Evolutionary conservation across 2,797 vertebrate genomes (phyloP).

Genomic region (Lepilemur ruficaudatus): DNA sequence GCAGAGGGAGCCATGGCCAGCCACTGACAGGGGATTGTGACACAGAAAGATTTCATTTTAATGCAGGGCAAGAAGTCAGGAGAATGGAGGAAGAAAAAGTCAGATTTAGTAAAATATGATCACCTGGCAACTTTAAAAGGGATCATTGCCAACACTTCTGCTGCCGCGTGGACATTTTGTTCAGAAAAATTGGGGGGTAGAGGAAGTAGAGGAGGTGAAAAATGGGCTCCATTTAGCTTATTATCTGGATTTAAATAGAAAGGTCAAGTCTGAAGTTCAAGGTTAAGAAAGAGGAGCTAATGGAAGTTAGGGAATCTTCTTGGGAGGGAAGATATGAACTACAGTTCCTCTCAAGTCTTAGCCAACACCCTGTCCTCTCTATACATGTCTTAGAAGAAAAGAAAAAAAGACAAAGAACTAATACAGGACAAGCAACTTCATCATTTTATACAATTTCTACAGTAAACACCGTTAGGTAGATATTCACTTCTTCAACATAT

Average conservation of each 20-base stretch:
- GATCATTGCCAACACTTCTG: neutral
- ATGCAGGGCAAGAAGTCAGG: slow-evolving; percentile 36
- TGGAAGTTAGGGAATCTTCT: neutral
- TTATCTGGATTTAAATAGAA: slow-evolving; percentile 46
- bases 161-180: neutral
- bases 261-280: neutral
- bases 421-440: neutral
- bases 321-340: neutral
- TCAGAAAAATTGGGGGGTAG: neutral
- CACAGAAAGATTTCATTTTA: slow-evolving; percentile 44
- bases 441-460: neutral
- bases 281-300: neutral
- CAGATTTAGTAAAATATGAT: slow-evolving; percentile 52
- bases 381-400: neutral
- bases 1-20: neutral
- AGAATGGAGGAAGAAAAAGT: slow-evolving; percentile 29
- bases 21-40: neutral
- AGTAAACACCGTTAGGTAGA: neutral
- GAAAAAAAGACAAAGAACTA: neutral
- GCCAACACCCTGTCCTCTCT: neutral
- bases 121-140: slow-evolving; percentile 46
- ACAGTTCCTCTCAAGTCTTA: neutral
- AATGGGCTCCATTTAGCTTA: slow-evolving; percentile 24
- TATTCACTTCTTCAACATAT: neutral
- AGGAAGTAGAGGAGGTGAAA: neutral